Evolutionary conservation across 2,113 vertebrate genomes (phyloP).

Genomic region (Ceyx cyanopectus): DNA sequence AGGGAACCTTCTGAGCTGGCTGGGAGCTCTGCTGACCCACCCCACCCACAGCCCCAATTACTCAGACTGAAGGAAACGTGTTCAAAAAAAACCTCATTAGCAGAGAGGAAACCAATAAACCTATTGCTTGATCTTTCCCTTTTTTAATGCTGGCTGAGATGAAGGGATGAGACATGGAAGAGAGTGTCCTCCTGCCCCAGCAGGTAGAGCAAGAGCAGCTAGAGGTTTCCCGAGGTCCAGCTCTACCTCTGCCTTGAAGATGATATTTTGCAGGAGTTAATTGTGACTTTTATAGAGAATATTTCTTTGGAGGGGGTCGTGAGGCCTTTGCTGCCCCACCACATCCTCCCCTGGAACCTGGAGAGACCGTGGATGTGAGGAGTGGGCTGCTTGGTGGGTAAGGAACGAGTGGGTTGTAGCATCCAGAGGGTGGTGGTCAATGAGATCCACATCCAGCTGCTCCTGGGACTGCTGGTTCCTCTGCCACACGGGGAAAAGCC

Average conservation of each 20-base stretch:
- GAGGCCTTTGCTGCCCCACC: neutral
- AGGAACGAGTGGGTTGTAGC: no score
- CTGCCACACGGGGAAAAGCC: neutral
- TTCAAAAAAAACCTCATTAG: neutral
- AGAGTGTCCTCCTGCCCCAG: neutral
- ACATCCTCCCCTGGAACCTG: neutral
- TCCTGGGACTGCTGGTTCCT: rapidly evolving
- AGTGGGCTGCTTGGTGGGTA: no score
- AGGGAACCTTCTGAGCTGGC: neutral
- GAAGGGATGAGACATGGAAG: neutral
- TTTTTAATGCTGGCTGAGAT: neutral
- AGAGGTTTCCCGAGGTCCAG: neutral
- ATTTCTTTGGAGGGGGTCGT: neutral
- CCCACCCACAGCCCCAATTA: neutral
- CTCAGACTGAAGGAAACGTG: neutral
- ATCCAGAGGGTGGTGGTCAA: no score
- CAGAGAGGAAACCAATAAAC: neutral
- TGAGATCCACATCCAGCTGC: neutral
- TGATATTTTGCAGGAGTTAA: neutral
- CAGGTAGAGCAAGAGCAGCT: rapidly evolving
- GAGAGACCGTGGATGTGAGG: no score
- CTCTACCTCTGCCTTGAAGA: neutral
- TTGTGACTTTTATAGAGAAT: rapidly evolving
- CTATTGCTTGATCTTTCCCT: no score
- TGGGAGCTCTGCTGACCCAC: neutral